Evolutionary conservation across 2,888 invertebrate species (phyloP).

Genomic region (Cryptocephalus moraei): DNA sequence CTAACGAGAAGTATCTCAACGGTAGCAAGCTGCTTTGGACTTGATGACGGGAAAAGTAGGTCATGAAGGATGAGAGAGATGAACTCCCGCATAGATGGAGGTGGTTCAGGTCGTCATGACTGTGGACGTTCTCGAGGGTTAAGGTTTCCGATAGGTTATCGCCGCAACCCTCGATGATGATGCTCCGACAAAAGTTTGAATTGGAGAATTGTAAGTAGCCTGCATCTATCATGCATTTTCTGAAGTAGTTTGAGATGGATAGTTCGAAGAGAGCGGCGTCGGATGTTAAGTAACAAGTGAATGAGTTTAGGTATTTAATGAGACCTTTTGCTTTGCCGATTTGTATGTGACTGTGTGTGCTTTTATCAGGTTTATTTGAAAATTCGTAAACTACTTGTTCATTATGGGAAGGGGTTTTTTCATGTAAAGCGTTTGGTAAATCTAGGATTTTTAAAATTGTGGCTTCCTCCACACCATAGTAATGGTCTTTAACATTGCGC

Average conservation of each 20-base stretch:
- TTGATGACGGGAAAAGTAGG: conserved; percentile 59
- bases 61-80: conserved; percentile 62
- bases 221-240: conserved; percentile 37
- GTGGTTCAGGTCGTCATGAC: conserved; percentile 43
- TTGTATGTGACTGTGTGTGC: conserved; percentile 43
- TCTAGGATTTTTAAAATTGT: conserved; percentile 53
- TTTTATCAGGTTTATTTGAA: conserved; percentile 25
- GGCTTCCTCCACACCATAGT: conserved; percentile 66
- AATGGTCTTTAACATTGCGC: conserved; percentile 48
- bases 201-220: conserved; percentile 60
- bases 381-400: conserved; percentile 26
- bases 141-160: conserved; percentile 51
- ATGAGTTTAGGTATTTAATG: conserved; percentile 48
- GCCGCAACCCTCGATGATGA: conserved; percentile 66
- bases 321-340: conserved; percentile 45
- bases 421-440: conserved; percentile 61
- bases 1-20: conserved; percentile 56
- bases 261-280: conserved; percentile 66
- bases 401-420: conserved; percentile 45
- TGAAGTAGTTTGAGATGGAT: conserved; percentile 45
- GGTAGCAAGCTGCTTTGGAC: conserved; percentile 55
- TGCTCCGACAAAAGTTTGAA: conserved; percentile 66
- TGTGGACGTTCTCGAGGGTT: conserved; percentile 46
- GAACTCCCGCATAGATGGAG: conserved; percentile 69
- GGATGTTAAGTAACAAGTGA: conserved; percentile 52